phyloP scores from a whole-genome alignment of 1,140 invertebrate genomes.

The Penaeus japonicus region DNA sequence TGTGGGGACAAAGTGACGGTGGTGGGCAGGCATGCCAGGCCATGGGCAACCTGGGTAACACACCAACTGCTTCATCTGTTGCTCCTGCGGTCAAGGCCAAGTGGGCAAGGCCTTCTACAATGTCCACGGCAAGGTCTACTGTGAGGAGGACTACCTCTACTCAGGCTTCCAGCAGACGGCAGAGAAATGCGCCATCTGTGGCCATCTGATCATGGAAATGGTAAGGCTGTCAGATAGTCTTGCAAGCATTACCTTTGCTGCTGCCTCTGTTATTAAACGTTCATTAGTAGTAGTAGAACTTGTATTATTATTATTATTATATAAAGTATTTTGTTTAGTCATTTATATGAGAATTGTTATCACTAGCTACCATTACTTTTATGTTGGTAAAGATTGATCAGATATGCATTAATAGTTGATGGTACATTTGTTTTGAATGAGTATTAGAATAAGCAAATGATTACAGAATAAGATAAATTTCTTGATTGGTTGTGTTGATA shows the following conservation, averaged over 20 bases:
- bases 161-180: constrained; percentile 98
- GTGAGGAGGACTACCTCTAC: constrained; percentile 69
- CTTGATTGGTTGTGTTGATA: neutral
- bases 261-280: no score
- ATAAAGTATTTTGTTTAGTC: no score
- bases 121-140: constrained; percentile 82
- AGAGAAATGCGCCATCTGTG: constrained; percentile 97
- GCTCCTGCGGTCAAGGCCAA: constrained; percentile 92
- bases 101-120: constrained; percentile 98
- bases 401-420: no score
- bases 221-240: constrained; percentile 68
- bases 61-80: constrained; percentile 97
- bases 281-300: no score
- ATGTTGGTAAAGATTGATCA: no score
- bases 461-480: no score
- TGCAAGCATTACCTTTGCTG: neutral
- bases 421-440: no score
- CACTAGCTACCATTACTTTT: no score
- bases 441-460: no score
- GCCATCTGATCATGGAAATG: constrained; percentile 99
- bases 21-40: constrained; percentile 96
- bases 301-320: no score
- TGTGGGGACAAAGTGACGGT: constrained; percentile 95
- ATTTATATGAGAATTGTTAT: no score
- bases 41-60: constrained; percentile 98